Conservation (phyloP, 92 coral and sea anemone genomes). For the Phenganax marumi region DNA sequence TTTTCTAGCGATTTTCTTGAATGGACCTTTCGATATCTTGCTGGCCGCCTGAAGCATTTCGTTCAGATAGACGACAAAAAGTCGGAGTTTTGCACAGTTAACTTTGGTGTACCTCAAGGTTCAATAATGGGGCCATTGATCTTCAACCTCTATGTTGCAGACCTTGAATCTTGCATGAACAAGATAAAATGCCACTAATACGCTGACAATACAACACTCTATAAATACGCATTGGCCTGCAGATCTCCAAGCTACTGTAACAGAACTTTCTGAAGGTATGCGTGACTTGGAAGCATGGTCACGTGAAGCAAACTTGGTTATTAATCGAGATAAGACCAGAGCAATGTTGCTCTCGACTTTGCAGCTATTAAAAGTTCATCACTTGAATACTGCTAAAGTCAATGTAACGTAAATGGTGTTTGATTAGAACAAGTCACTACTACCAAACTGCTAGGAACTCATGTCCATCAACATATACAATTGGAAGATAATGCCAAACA, state of each 20-base stretch:
- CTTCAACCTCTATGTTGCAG: slow-evolving; percentile 3
- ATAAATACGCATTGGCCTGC: not conserved
- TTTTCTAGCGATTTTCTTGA: slow-evolving; percentile 16
- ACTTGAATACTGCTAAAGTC: not conserved
- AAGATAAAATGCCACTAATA: not conserved
- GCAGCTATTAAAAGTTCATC: not conserved
- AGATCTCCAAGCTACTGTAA: slow-evolving; percentile 2
- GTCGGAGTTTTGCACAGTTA: not conserved
- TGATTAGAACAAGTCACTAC: not conserved
- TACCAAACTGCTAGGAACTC: not conserved
- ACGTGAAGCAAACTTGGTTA: not conserved
- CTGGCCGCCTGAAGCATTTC: slow-evolving; percentile 12
- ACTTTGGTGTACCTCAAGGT: slow-evolving; percentile 19
- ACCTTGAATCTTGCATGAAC: not conserved
- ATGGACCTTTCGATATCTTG: not conserved
- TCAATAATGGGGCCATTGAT: slow-evolving; percentile 3
- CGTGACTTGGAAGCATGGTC: not conserved
- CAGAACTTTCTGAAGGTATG: not conserved
- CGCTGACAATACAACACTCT: not conserved
- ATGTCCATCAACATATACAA: not conserved
- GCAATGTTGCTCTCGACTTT: not conserved
- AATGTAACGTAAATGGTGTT: not conserved
- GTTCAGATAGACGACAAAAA: slow-evolving; percentile 19
- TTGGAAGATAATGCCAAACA: slow-evolving; percentile 14
- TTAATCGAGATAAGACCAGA: not conserved